Evolutionary conservation across 2,113 vertebrate species (phyloP).

Genomic region (Brachypodius melanocephalos): DNA sequence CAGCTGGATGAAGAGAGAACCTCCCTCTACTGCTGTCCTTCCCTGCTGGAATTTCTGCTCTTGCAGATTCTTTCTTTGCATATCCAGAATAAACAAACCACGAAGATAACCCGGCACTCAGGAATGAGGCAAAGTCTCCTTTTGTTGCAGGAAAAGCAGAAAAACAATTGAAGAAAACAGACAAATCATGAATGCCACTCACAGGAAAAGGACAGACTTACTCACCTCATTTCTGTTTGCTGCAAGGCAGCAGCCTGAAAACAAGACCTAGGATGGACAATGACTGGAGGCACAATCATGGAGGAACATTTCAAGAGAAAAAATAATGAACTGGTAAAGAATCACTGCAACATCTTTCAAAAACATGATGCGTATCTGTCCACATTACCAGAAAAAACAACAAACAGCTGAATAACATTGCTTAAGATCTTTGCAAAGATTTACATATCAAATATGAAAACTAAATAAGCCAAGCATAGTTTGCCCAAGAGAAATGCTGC

Average conservation of each 20-base stretch:
- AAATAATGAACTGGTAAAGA: not conserved
- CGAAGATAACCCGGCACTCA: not conserved
- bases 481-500: not conserved
- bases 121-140: not conserved
- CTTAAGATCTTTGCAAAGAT: not conserved
- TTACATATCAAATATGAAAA: not conserved
- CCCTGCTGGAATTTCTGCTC: not conserved
- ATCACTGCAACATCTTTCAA: not conserved
- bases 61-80: not conserved
- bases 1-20: accelerated
- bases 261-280: not conserved
- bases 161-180: not conserved
- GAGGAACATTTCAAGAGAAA: not conserved
- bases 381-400: not conserved
- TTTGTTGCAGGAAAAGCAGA: not conserved
- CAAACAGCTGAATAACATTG: not conserved
- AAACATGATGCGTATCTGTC: not conserved
- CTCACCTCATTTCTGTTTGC: not conserved
- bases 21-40: not conserved
- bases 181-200: not conserved
- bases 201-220: not conserved
- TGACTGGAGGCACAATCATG: not conserved
- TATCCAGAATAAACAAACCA: not conserved
- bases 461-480: not conserved
- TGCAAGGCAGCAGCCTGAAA: not conserved